A percentile compares a stretch with the other conserved stretches of the same genome.
Conservation (phyloP, 2,113 vertebrate species). For the Suncus etruscus region DNA sequence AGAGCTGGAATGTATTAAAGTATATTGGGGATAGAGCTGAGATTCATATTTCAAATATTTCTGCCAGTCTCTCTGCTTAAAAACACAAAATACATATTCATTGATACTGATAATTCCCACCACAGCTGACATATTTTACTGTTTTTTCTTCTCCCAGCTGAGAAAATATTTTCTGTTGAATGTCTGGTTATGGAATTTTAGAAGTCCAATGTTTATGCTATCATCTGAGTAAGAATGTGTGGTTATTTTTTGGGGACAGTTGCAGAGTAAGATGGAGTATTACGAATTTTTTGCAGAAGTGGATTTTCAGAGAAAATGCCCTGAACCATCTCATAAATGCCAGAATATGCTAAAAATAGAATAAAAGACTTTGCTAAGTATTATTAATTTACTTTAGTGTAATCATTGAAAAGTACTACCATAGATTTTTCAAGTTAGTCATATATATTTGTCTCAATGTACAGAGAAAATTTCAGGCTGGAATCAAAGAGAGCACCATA, state of each 20-base stretch:
- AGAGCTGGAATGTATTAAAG: constrained; percentile 85
- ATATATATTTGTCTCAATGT: neutral
- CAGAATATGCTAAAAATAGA: neutral
- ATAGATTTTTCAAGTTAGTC: neutral
- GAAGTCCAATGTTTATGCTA: constrained; percentile 59
- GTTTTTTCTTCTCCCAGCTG: constrained; percentile 89
- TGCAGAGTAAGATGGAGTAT: constrained; percentile 48
- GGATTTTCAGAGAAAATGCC: constrained; percentile 23
- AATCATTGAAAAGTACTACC: neutral
- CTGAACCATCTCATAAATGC: neutral
- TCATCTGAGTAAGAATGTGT: constrained; percentile 76
- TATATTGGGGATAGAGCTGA: constrained; percentile 80
- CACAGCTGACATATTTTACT: constrained; percentile 80
- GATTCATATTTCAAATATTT: constrained; percentile 85
- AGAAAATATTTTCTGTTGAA: constrained; percentile 90
- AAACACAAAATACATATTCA: constrained; percentile 83
- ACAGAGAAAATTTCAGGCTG: neutral
- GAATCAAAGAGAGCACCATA: neutral
- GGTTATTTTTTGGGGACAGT: neutral
- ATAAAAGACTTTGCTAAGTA: neutral
- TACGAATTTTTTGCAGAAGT: constrained; percentile 50
- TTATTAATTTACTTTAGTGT: neutral
- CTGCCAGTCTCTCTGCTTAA: constrained; percentile 80
- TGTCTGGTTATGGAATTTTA: constrained; percentile 86
- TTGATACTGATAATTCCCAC: constrained; percentile 85